A percentile compares a stretch with the other conserved stretches of the same genome.
These are phyloP conservation scores for Luperina testacea DNA, from an alignment of 2,888 invertebrate species.

Conservation along the genomic window DNA sequence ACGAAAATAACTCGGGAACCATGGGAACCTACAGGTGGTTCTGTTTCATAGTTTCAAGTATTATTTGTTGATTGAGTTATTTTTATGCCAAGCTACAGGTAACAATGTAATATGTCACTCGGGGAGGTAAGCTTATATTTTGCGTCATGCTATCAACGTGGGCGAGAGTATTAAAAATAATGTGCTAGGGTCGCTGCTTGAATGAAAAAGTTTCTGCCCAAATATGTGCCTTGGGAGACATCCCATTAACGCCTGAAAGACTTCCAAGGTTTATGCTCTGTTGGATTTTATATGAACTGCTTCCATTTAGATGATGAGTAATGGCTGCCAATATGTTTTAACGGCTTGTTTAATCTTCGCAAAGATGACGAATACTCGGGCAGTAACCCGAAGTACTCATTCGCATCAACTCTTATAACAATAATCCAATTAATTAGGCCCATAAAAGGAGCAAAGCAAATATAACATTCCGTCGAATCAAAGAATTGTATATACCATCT, in stretches of 20 bases:
- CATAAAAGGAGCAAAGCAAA: constrained; percentile 69
- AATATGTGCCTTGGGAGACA: constrained; percentile 67
- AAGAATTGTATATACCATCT: constrained; percentile 83
- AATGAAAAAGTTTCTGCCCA: constrained; percentile 65
- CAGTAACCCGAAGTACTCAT: constrained; percentile 10
- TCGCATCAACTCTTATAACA: constrained; percentile 30
- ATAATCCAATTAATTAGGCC: constrained; percentile 64
- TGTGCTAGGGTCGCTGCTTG: constrained; percentile 52
- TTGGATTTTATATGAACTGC: constrained; percentile 59
- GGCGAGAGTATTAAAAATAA: constrained; percentile 65
- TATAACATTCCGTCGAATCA: constrained; percentile 75
- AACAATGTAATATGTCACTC: constrained; percentile 29
- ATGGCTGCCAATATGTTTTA: constrained; percentile 49
- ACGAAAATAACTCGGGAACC: constrained; percentile 63
- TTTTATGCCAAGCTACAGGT: constrained; percentile 52
- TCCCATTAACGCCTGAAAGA: constrained; percentile 69
- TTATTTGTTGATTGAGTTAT: constrained; percentile 60
- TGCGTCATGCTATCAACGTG: constrained; percentile 43
- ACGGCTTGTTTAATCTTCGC: constrained; percentile 12
- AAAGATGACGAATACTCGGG: not conserved
- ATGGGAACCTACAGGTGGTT: constrained; percentile 73
- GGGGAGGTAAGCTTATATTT: constrained; percentile 42
- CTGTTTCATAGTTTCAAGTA: constrained; percentile 64
- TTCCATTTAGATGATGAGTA: constrained; percentile 45
- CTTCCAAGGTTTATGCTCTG: constrained; percentile 64